Evolutionary conservation across 2,797 vertebrate genomes (phyloP).

Genomic region (Pteropus rufus): DNA sequence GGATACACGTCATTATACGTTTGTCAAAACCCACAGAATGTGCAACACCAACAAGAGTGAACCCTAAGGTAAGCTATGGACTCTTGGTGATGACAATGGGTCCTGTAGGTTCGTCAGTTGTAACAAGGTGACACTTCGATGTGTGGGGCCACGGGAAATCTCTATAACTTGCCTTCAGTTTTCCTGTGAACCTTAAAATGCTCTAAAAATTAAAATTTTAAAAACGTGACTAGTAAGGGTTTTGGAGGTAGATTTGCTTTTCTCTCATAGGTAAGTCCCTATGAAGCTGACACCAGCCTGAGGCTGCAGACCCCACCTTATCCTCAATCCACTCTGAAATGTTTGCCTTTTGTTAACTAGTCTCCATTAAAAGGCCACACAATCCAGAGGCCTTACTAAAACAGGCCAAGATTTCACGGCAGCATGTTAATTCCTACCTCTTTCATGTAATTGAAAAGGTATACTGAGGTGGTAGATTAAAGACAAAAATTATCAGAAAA

Average conservation of each 20-base stretch:
- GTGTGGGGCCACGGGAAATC: neutral
- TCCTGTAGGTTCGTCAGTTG: neutral
- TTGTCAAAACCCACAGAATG: neutral
- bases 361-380: neutral
- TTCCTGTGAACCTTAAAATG: neutral
- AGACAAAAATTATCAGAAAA: neutral
- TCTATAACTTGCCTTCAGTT: neutral
- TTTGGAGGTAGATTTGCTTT: neutral
- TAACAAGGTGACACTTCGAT: neutral
- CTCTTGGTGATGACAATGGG: neutral
- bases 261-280: neutral
- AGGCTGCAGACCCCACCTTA: neutral
- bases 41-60: neutral
- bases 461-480: neutral
- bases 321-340: neutral
- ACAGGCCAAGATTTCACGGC: neutral
- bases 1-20: neutral
- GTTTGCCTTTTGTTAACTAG: neutral
- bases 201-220: neutral
- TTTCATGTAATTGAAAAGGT: neutral
- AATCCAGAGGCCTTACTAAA: neutral
- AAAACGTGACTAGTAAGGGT: too few relatives aligned
- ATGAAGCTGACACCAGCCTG: neutral
- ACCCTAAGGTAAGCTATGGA: neutral
- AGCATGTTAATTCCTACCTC: neutral